Percentiles rank a stretch among this genome's conserved stretches.
These are phyloP conservation scores for Molossus molossus DNA, from an alignment of 2,797 vertebrate genomes.

Conservation along the genomic window DNA sequence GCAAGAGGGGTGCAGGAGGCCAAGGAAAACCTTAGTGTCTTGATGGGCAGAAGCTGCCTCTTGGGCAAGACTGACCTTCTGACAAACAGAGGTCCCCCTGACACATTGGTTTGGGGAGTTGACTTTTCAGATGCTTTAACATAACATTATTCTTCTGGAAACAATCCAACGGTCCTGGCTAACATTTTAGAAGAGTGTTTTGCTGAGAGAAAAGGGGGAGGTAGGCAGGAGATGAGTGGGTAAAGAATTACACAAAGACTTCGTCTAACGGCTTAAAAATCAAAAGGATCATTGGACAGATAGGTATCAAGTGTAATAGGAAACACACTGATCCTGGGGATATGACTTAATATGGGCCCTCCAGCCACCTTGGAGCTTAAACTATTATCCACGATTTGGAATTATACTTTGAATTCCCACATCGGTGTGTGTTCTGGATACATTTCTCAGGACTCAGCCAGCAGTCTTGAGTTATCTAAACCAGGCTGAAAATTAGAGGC, in stretches of 20 bases:
- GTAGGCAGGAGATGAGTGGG: constrained; percentile 60
- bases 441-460: constrained; percentile 76
- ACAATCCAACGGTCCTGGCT: constrained; percentile 81
- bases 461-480: constrained; percentile 80
- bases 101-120: constrained; percentile 47
- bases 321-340: constrained; percentile 87
- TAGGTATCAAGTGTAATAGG: constrained; percentile 87
- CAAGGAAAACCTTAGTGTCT: constrained; percentile 34
- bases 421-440: constrained; percentile 85
- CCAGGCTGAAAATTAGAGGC: constrained; percentile 74
- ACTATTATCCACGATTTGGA: constrained; percentile 87
- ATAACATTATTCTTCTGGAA: constrained; percentile 81
- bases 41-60: constrained; percentile 29
- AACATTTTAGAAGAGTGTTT: constrained; percentile 86
- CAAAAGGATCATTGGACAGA: constrained; percentile 88
- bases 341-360: constrained; percentile 86
- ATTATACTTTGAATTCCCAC: constrained; percentile 86
- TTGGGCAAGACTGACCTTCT: constrained; percentile 27
- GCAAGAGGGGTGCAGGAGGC: not conserved
- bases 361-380: constrained; percentile 84
- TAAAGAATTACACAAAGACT: constrained; percentile 89
- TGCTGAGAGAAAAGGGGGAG: constrained; percentile 83
- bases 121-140: constrained; percentile 67
- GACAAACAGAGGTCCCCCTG: not conserved
- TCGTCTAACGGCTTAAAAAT: constrained; percentile 88